A percentile compares a stretch with the other conserved stretches of the same genome.
Evolutionary conservation across 2,797 vertebrate genomes (phyloP).

Genomic region (Euthynnus affinis): DNA sequence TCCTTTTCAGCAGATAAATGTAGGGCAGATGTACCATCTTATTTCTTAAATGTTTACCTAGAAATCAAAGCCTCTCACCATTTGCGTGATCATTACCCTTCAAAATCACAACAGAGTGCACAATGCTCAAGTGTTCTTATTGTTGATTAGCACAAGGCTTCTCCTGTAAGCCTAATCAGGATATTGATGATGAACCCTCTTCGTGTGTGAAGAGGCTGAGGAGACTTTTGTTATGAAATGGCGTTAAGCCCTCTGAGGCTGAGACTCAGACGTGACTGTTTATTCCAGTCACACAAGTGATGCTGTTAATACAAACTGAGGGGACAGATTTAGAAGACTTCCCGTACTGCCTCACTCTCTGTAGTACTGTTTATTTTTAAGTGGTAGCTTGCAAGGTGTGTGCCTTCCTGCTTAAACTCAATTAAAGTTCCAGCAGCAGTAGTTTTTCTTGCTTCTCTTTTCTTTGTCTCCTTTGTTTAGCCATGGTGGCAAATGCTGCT

Average conservation of each 20-base stretch:
- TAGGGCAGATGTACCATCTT: slow-evolving; percentile 26
- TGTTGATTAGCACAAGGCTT: slow-evolving; percentile 70
- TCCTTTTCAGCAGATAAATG: slow-evolving; percentile 35
- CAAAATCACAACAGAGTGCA: slow-evolving; percentile 60
- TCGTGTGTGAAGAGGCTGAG: slow-evolving; percentile 44
- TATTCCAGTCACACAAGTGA: slow-evolving; percentile 21
- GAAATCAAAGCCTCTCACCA: slow-evolving; percentile 55
- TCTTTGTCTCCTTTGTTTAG: slow-evolving; percentile 17
- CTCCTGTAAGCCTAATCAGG: slow-evolving; percentile 71
- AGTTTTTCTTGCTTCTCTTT: slow-evolving; percentile 12
- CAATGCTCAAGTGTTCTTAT: slow-evolving; percentile 63
- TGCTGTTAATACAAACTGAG: slow-evolving; percentile 27
- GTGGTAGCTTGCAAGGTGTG: slow-evolving; percentile 4
- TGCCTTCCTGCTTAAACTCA: background rate
- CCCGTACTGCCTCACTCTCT: slow-evolving; percentile 32
- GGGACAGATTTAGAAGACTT: slow-evolving; percentile 24
- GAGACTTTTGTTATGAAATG: slow-evolving; percentile 59
- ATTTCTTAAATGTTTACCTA: slow-evolving; percentile 67
- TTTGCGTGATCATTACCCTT: slow-evolving; percentile 53
- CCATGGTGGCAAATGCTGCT: background rate
- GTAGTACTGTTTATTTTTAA: slow-evolving; percentile 20
- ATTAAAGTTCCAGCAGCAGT: slow-evolving; percentile 20
- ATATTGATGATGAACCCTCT: slow-evolving; percentile 70
- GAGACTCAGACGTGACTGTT: slow-evolving; percentile 4
- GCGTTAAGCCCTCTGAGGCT: slow-evolving; percentile 34